Evolutionary conservation across 2,113 vertebrate genomes (phyloP).

Genomic region (Zeus faber): DNA sequence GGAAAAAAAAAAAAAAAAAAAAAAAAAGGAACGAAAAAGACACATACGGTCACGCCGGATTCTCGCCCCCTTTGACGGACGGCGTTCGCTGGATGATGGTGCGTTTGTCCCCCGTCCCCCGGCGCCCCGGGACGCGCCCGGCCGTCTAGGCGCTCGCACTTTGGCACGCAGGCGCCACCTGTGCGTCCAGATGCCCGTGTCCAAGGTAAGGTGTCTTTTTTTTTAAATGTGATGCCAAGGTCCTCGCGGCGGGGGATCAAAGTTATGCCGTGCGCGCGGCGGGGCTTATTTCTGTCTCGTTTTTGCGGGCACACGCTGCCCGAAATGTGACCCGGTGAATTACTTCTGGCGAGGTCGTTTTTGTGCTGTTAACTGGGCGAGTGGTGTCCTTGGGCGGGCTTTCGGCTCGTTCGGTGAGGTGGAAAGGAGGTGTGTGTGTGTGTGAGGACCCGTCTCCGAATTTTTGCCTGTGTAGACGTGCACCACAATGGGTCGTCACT

Average conservation of each 20-base stretch:
- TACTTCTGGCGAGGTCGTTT: neutral
- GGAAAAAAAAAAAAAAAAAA: slow-evolving; percentile 15
- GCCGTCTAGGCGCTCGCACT: slow-evolving; percentile 20
- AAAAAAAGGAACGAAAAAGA: slow-evolving; percentile 15
- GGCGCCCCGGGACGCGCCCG: slow-evolving; percentile 27
- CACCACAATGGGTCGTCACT: too few species aligned
- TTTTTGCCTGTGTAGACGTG: too few species aligned
- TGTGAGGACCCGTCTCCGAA: too few species aligned
- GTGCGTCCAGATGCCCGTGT: slow-evolving; percentile 64
- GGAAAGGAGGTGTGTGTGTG: too few species aligned
- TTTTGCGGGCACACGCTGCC: too few species aligned
- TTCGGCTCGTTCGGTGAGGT: too few species aligned
- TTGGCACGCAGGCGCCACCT: slow-evolving; percentile 21
- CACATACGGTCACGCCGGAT: slow-evolving; percentile 44
- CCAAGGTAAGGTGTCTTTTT: slow-evolving; percentile 69
- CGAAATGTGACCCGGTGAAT: too few species aligned
- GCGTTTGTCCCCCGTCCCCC: slow-evolving; percentile 21
- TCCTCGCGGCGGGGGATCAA: too few species aligned
- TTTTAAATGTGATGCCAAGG: too few species aligned
- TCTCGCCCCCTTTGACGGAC: slow-evolving; percentile 5
- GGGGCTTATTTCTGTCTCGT: too few species aligned
- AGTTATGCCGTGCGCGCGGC: too few species aligned
- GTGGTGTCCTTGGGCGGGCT: too few species aligned
- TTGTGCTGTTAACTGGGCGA: neutral
- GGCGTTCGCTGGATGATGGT: slow-evolving; percentile 32